These are phyloP conservation scores for Spatulosminthurus flaviceps DNA, from an alignment of 2,888 invertebrate species.

Conservation along the genomic window DNA sequence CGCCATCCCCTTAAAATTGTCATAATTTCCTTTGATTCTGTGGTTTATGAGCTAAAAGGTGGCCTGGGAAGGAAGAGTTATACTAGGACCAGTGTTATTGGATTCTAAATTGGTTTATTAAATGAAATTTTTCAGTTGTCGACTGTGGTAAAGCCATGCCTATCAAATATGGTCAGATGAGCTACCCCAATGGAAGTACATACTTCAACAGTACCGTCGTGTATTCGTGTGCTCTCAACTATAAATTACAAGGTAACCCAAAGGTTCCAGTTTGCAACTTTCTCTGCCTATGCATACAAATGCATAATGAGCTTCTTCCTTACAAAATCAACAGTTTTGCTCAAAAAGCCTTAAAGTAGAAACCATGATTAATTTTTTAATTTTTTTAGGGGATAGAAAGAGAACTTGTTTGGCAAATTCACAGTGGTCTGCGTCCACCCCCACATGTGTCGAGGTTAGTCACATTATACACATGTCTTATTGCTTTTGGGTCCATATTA, in stretches of 20 bases:
- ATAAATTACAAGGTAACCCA: conserved; percentile 71
- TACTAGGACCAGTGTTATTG: neutral
- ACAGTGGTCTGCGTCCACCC: conserved; percentile 84
- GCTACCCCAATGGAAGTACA: conserved; percentile 79
- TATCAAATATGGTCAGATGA: conserved; percentile 79
- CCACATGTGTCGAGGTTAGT: conserved; percentile 71
- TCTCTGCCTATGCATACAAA: neutral
- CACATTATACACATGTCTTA: neutral
- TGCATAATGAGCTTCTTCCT: neutral
- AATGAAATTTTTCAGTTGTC: conserved; percentile 73
- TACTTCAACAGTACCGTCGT: conserved; percentile 81
- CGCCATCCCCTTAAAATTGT: neutral
- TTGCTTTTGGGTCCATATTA: conserved; percentile 9
- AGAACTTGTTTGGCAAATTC: conserved; percentile 69
- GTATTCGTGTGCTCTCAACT: conserved; percentile 83
- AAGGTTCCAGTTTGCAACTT: neutral
- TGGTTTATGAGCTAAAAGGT: neutral
- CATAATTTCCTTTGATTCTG: conserved; percentile 19
- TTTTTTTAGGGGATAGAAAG: conserved; percentile 40
- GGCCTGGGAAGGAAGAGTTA: neutral
- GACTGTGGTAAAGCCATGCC: conserved; percentile 88
- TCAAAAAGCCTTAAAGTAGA: neutral
- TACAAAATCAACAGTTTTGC: neutral
- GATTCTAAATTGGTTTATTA: neutral
- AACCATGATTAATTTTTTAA: neutral